These are phyloP conservation scores for Heterodera carotae DNA, from an alignment of 1,140 invertebrate species.

Conservation along the genomic window DNA sequence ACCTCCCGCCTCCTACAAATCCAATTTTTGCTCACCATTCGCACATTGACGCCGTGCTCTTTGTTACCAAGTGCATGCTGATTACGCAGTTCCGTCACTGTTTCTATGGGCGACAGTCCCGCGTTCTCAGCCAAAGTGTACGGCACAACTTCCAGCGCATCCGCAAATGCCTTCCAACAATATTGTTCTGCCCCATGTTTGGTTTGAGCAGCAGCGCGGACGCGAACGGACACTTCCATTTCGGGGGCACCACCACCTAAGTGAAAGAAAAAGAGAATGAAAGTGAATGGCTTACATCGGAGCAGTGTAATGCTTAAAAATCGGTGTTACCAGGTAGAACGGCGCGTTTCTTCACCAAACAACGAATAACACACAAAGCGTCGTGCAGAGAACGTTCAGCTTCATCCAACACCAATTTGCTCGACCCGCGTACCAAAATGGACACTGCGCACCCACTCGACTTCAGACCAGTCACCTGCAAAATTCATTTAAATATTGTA, in stretches of 20 bases:
- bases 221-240: conserved; percentile 83
- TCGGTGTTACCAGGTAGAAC: conserved; percentile 57
- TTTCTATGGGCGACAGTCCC: conserved; percentile 93
- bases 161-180: conserved; percentile 84
- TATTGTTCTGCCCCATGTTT: conserved; percentile 89
- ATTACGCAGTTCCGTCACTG: conserved; percentile 93
- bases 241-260: conserved; percentile 89
- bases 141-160: conserved; percentile 93
- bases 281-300: not conserved
- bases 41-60: conserved; percentile 91
- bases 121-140: conserved; percentile 98
- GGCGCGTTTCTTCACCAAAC: conserved; percentile 83
- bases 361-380: conserved; percentile 94
- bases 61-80: conserved; percentile 94
- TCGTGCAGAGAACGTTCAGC: conserved; percentile 88
- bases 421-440: conserved; percentile 91
- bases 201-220: conserved; percentile 81
- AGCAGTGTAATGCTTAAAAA: too few species aligned
- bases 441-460: conserved; percentile 87
- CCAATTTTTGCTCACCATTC: conserved; percentile 70
- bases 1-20: too few species aligned
- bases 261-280: conserved; percentile 3
- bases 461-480: conserved; percentile 88
- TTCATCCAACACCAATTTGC: conserved; percentile 91
- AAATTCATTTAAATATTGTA: conserved; percentile 70